phyloP scores from a whole-genome alignment of 2,113 vertebrate genomes.

The Scomber colias region DNA sequence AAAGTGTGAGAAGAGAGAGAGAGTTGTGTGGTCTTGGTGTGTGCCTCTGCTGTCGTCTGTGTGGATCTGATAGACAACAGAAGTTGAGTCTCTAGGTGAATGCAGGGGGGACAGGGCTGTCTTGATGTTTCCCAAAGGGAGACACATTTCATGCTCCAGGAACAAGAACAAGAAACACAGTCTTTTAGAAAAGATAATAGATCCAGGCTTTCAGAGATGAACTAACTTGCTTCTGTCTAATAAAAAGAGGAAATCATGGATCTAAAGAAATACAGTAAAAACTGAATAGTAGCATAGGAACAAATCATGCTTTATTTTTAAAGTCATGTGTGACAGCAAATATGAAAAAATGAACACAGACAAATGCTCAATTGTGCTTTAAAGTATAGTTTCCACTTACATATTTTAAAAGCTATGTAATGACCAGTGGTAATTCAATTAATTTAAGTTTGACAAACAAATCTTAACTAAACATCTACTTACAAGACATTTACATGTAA shows the following conservation, averaged over 20 bases:
- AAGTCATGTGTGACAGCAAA: no score
- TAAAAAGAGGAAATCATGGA: not conserved
- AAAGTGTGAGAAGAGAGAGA: conserved; percentile 35
- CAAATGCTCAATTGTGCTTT: no score
- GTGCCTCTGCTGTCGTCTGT: conserved; percentile 21
- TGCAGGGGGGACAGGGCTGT: conserved; percentile 32
- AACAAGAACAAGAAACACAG: no score
- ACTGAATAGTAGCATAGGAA: not conserved
- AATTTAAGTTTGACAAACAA: no score
- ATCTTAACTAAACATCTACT: no score
- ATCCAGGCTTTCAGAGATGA: not conserved
- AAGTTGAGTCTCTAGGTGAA: conserved; percentile 26
- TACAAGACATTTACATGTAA: no score
- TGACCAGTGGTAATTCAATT: no score
- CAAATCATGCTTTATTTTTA: not conserved
- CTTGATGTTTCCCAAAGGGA: conserved; percentile 50
- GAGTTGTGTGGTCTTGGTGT: conserved; percentile 33
- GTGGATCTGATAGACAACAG: conserved; percentile 30
- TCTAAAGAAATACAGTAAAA: not conserved
- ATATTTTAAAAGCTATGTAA: no score
- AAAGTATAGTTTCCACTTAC: no score
- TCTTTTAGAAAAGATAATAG: not conserved
- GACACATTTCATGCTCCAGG: not conserved
- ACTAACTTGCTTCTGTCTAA: not conserved
- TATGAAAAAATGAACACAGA: no score